Evolutionary conservation across 2,888 invertebrate genomes (phyloP), one percentile per base, ranked within the genome.

Genomic region (Cataglyphis rosenhaueri): DNA sequence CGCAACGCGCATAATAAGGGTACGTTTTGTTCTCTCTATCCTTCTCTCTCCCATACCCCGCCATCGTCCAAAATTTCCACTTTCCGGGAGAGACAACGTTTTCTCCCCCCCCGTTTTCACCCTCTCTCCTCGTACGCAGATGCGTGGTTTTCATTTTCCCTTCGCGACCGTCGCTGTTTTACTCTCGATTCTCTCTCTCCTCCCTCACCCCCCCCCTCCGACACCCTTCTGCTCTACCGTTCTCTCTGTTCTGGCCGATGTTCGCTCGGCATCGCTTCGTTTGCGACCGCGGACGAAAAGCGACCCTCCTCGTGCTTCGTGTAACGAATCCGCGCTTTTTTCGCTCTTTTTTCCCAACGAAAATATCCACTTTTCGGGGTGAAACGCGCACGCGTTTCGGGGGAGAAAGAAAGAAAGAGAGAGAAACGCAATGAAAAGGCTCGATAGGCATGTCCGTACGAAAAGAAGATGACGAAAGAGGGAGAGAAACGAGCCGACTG

Each of bases 301-400:
- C 86, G 88, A 85, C 86, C 74, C 74, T 71, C 88, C 88, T 75
- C 88, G 84, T 81, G 86, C 85, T 41, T 57, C 57, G 92, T 92
- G 94, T 94, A 92, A 93, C 93, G 94, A 94, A 94, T 94, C 92
- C 91, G 88, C 90, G 90, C 92, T 93, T 93, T 92, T 92, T 92
- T 91, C 89, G 81, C 74, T 76, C 66, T 66, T 85, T 90, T 89
- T 88, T 74, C 82, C 75, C 68, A 84, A 89, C 91, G 87, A 91
- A 92, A 93, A 93, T 93, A 93, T 92, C 91, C 88, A 91, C 86
- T 90, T 93, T 93, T 92, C 87, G 76, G 91, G 92, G 91, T 89
- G 89, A 78, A 87, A 81, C 68, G 75, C 78, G 76, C 76, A 62
- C 84, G 68, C 83, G 81, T 79, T 73, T 62, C 59, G 32, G 52